These are phyloP conservation scores for Melieria picta DNA, from an alignment of 2,888 invertebrate genomes.

Conservation along the genomic window DNA sequence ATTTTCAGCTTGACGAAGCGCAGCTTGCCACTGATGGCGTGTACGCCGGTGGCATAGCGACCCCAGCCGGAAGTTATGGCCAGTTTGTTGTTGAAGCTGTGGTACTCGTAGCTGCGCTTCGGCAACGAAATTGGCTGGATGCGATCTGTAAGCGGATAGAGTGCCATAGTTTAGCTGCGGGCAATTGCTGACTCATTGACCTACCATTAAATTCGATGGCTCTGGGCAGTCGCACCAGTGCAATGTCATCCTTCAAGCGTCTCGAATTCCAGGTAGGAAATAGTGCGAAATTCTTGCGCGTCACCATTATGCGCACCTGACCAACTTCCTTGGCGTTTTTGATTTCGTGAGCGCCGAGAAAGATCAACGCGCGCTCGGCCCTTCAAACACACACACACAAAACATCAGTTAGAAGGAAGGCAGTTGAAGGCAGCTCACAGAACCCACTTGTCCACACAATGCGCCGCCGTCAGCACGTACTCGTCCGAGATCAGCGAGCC, in stretches of 20 bases:
- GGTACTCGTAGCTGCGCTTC: constrained; percentile 56
- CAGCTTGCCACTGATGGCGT: constrained; percentile 64
- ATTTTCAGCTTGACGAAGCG: constrained; percentile 64
- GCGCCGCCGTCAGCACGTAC: constrained; percentile 62
- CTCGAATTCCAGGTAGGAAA: constrained; percentile 64
- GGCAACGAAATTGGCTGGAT: constrained; percentile 65
- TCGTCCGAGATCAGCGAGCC: constrained; percentile 62
- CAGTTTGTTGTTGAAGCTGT: constrained; percentile 59
- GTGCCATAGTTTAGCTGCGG: neutral
- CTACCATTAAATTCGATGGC: constrained; percentile 60
- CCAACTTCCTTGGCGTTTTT: constrained; percentile 61
- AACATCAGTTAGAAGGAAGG: neutral
- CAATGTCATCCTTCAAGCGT: constrained; percentile 62
- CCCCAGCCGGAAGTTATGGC: constrained; percentile 68
- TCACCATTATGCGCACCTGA: constrained; percentile 63
- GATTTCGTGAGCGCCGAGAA: constrained; percentile 64
- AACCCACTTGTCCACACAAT: constrained; percentile 62
- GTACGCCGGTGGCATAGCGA: constrained; percentile 61
- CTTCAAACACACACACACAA: constrained; percentile 42
- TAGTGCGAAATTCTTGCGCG: constrained; percentile 57
- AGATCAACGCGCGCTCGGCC: constrained; percentile 60
- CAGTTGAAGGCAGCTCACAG: neutral
- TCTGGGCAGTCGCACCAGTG: constrained; percentile 58
- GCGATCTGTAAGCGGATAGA: constrained; percentile 54
- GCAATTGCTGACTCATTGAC: constrained; percentile 7